Base-by-base conservation (phyloP, 2,113 vertebrate species). In the Ophiodon elongatus region DNA sequence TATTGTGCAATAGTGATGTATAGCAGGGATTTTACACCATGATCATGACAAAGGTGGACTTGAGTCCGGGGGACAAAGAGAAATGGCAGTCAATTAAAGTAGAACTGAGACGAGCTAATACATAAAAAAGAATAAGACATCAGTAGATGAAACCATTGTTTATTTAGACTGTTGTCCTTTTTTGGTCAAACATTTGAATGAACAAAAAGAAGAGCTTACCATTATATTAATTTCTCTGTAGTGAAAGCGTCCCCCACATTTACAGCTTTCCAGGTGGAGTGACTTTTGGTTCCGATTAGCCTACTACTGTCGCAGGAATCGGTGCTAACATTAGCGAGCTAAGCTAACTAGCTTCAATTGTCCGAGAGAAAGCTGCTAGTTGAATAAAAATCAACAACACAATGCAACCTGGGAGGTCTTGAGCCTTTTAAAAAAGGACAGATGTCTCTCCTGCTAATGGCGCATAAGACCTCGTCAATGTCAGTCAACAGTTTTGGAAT, bases 41-140 rank as follows among this genome's bases (percentile, higher is more conserved):
- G 54, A 89, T 83, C 37, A 76, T 62, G 85, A 84, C 69, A 78
- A 1, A 80, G 41, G 71, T 60, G 41, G 65, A 85, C 25, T 60
- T 29, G 1, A 64, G 25, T 54, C 2, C 13, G 2, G 64, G 6
- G 15, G 77, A 73, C 31, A 52, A 57, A 71, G 70, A 85, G 8
- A 84, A 84, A 90, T 59, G 35, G 33, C 7, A 7, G 39, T 37
- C 14, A 43, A 17, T 68, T 77, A 27, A 86, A 19, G 14, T 25
- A 6, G 19, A 54, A 41, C 4, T 0, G 56, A 63, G 15, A 73
- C 21, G n/a, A 8, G 19, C 50, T 25, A 5, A 35, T 47, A 23
- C 0, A 45, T 8, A 43, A 62, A 57, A 43, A 43, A 17, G 6
- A 60, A 29, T 31, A 39, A 50, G 8, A 35, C 52, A 69, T 75